phyloP scores from a whole-genome alignment of 2,113 vertebrate species.

The Meriones unguiculatus region DNA sequence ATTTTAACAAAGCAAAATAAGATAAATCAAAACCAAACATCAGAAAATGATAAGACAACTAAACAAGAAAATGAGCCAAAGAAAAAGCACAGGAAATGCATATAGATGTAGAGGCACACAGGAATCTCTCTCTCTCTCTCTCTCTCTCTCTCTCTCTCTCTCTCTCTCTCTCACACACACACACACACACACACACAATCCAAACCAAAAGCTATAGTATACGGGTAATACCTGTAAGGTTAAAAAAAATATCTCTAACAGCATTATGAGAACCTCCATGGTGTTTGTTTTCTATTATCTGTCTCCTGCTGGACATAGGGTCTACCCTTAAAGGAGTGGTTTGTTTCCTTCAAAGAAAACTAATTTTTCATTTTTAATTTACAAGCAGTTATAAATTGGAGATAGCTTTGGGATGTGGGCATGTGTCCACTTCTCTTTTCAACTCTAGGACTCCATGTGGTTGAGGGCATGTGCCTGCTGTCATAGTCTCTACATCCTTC shows the following conservation, averaged over 20 bases:
- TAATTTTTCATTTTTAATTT: background rate
- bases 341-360: background rate
- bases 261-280: background rate
- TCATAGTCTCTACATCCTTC: background rate
- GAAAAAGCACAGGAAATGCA: background rate
- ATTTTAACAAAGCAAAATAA: background rate
- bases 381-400: background rate
- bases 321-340: background rate
- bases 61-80: background rate
- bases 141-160: no score
- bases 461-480: background rate
- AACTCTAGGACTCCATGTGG: background rate
- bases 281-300: background rate
- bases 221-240: background rate
- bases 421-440: background rate
- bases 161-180: no score
- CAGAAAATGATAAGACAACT: background rate
- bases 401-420: background rate
- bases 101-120: background rate
- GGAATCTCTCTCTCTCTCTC: no score
- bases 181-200: no score
- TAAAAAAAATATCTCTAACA: background rate
- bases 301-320: background rate
- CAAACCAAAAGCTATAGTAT: background rate
- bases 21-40: background rate